Evolutionary conservation across 2,888 invertebrate species (phyloP).

Genomic region (Euclidia mi): DNA sequence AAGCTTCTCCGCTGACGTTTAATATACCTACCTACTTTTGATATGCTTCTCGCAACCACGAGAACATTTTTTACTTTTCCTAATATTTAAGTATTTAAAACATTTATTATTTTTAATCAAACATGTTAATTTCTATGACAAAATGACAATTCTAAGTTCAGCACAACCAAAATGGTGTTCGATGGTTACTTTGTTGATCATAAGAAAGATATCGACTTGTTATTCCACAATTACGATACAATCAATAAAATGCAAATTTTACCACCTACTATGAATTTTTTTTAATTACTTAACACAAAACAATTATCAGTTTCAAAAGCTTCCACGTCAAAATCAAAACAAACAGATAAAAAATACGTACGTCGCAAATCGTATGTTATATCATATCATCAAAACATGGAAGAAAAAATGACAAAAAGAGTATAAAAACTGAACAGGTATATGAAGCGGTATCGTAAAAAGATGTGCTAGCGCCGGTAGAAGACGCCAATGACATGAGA

Average conservation of each 20-base stretch:
- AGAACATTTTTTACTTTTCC: conserved; percentile 3
- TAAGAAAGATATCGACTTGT: no score
- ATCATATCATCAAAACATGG: conserved; percentile 31
- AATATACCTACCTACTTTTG: conserved; percentile 30
- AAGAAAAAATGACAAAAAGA: conserved; percentile 23
- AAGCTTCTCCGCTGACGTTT: conserved; percentile 49
- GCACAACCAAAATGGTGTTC: no score
- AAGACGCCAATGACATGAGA: conserved; percentile 69
- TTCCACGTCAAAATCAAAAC: not conserved
- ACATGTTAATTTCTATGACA: no score
- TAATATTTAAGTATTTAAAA: not conserved
- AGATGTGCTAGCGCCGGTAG: conserved; percentile 60
- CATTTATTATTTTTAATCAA: not conserved
- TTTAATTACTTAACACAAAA: conserved; percentile 1
- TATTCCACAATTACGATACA: not conserved
- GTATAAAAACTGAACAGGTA: conserved; percentile 22
- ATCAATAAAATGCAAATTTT: not conserved
- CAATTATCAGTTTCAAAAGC: not conserved
- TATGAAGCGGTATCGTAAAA: conserved; percentile 22
- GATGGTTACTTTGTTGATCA: no score
- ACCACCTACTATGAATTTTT: not conserved
- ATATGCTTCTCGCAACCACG: conserved; percentile 29
- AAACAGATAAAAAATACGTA: conserved; percentile 20
- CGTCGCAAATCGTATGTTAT: conserved; percentile 27
- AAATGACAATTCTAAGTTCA: no score